phyloP scores from a whole-genome alignment of 2,113 vertebrate genomes.

The Illadopsis cleaveri region DNA sequence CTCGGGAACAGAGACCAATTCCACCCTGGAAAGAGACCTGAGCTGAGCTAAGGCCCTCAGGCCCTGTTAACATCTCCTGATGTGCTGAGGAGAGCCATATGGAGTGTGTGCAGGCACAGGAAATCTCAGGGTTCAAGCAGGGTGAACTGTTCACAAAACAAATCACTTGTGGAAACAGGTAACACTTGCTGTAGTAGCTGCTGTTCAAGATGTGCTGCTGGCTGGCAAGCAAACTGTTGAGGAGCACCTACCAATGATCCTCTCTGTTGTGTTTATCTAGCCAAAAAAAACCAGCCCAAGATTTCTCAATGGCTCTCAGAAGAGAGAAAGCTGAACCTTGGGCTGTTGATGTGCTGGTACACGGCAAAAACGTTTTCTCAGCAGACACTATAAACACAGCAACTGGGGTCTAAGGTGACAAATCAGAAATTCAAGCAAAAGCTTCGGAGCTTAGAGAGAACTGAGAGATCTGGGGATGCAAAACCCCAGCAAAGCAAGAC shows the following conservation, averaged over 20 bases:
- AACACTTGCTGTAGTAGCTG: not conserved
- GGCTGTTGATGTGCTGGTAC: slow-evolving; percentile 8
- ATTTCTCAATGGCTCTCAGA: slow-evolving; percentile 32
- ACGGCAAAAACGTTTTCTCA: slow-evolving; percentile 48
- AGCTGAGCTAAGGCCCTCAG: slow-evolving; percentile 9
- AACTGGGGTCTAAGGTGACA: slow-evolving; percentile 67
- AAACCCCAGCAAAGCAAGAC: slow-evolving; percentile 3
- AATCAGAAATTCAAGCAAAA: slow-evolving; percentile 68
- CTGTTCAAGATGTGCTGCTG: not conserved
- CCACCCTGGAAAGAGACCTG: not conserved
- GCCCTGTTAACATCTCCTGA: slow-evolving; percentile 19
- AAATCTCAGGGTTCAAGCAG: slow-evolving; percentile 2
- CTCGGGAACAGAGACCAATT: not conserved
- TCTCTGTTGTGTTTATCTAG: not conserved
- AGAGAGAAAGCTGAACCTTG: slow-evolving; percentile 13
- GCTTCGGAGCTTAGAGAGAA: slow-evolving; percentile 31
- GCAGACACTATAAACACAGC: slow-evolving; percentile 60
- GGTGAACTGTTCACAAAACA: not conserved
- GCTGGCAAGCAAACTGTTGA: not conserved
- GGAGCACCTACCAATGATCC: not conserved
- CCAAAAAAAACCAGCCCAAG: not conserved
- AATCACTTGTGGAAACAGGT: not conserved
- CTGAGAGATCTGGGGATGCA: slow-evolving; percentile 7
- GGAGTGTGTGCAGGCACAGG: not conserved
- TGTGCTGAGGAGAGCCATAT: not conserved